Evolutionary conservation across 2,113 vertebrate genomes (phyloP), one percentile per base, ranked within the genome.

Genomic region (Mirounga angustirostris): DNA sequence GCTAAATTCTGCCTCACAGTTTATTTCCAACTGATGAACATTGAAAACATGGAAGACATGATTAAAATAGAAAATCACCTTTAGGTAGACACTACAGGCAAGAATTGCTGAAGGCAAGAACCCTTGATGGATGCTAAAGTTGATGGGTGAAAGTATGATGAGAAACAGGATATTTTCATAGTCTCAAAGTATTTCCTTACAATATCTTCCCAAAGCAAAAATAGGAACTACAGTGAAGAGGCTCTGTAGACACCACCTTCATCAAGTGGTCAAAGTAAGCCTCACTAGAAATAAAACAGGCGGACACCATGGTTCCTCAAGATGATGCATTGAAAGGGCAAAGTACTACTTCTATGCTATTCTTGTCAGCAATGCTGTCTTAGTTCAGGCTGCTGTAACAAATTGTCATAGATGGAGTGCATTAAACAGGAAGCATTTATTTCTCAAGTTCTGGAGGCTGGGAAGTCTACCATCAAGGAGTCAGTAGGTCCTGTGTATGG

Each of bases 1-100:
- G 0, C 28, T 65, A 63, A 94, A 78, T 95, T 95, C 94, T 95
- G n/a, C n/a, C 89, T 95, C 59, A 33, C n/a, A 33, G 40, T 76
- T n/a, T 8, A 85, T 63, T 74, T 78, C 80, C 91, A 94, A 14
- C 19, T 16, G 36, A 46, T 2, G 15, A 95, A 73, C 30, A 46
- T 5, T 91, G 79, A 84, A 97, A 94, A 63, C 19, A 1, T 33
- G 86, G 71, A 71, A 59, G 63, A 88, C 30, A 76, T 24, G 30
- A 89, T 52, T 61, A 82, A 91, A 89, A 76, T 36, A 79, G 79
- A 71, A 96, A 59, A 65, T 28, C 9, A 19, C 4, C 3, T 58
- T 83, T 46, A 82, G 67, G 26, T 30, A 74, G 91, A 88, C 24
- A 69, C 40, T 6, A 40, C 14, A 15, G 14, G 74, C 43, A 9